These are phyloP conservation scores for Dorcus parallelipipedus DNA, from an alignment of 2,888 invertebrate genomes.

Conservation along the genomic window DNA sequence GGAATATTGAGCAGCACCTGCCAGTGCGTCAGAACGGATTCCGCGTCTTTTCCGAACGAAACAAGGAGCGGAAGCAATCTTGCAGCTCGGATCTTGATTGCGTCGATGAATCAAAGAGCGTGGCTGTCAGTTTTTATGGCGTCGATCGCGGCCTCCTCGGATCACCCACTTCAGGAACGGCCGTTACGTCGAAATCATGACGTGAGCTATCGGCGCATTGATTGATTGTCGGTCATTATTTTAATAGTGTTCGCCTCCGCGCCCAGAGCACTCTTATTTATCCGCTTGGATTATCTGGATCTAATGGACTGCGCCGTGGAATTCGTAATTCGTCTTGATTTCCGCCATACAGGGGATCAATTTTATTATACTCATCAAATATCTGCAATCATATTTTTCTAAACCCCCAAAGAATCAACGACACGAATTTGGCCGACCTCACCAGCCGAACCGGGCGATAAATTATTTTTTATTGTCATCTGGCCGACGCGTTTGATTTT, in stretches of 20 bases:
- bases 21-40: too few species aligned
- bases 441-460: background rate
- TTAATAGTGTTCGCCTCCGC: conserved; percentile 2
- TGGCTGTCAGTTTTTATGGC: conserved; percentile 1
- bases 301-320: too few species aligned
- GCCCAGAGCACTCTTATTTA: background rate
- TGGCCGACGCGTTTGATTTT: conserved; percentile 23
- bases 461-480: conserved; percentile 15
- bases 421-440: too few species aligned
- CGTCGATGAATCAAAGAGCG: conserved; percentile 1
- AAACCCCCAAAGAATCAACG: too few species aligned
- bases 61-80: background rate
- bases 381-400: too few species aligned
- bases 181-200: conserved; percentile 2
- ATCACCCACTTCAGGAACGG: conserved; percentile 1
- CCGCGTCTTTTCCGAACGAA: too few species aligned
- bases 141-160: conserved; percentile 1
- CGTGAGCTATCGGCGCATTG: background rate
- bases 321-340: too few species aligned
- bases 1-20: background rate
- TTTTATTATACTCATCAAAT: too few species aligned
- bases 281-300: background rate
- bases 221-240: background rate
- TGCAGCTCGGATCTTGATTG: background rate
- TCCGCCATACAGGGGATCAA: too few species aligned